Conservation (phyloP, 2,888 invertebrate species). For the Eudasyphora cyanicolor region DNA sequence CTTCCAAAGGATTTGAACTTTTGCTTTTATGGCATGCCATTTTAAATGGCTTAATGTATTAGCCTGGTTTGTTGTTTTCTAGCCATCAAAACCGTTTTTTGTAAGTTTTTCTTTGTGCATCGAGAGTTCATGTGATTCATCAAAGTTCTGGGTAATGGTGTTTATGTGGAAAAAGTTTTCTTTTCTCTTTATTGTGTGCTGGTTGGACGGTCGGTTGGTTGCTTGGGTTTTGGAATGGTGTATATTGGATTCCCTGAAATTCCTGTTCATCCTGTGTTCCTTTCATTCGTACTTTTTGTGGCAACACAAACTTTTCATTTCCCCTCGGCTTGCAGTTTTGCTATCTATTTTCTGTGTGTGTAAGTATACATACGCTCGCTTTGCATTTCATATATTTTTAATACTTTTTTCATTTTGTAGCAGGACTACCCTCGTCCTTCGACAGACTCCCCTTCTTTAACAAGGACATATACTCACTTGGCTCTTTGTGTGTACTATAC, state of each 20-base stretch:
- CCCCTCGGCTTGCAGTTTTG: neutral
- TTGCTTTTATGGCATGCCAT: conserved; percentile 7
- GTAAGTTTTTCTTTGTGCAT: neutral
- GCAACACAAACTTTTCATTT: neutral
- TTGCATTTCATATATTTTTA: neutral
- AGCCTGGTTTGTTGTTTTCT: neutral
- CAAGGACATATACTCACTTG: neutral
- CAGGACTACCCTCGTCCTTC: too few relatives aligned
- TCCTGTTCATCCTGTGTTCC: neutral
- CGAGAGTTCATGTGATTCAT: conserved; percentile 8
- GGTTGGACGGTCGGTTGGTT: too few relatives aligned
- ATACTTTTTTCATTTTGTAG: neutral
- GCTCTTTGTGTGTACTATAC: neutral
- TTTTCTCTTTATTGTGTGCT: neutral
- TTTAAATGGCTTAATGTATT: conserved; percentile 32
- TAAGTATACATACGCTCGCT: too few relatives aligned
- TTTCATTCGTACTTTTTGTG: neutral
- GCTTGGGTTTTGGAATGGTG: neutral
- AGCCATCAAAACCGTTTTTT: neutral
- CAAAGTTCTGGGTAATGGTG: neutral
- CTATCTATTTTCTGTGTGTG: neutral
- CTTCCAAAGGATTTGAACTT: conserved; percentile 9
- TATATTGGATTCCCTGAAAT: conserved; percentile 14
- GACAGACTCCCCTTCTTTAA: too few relatives aligned
- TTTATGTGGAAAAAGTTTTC: neutral